Evolutionary conservation across 2,888 invertebrate species (phyloP).

Genomic region (Sarcophaga caerulescens): DNA sequence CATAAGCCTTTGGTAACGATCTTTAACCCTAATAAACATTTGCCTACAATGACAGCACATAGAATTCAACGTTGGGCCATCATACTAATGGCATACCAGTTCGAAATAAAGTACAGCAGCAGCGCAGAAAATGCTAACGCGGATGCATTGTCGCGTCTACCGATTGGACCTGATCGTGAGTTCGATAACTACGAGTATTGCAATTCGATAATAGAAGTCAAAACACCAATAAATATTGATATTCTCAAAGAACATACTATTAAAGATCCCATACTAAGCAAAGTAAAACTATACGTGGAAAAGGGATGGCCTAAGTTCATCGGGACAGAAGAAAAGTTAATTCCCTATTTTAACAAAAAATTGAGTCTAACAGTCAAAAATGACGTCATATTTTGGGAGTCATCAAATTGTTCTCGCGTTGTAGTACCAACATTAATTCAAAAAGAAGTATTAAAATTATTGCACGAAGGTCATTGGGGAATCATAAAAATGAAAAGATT

Average conservation of each 20-base stretch:
- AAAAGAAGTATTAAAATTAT: no score
- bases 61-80: background rate
- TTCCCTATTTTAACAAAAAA: background rate
- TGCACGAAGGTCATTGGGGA: no score
- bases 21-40: background rate
- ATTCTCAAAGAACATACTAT: background rate
- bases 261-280: slow-evolving; percentile 6
- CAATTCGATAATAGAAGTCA: background rate
- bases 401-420: slow-evolving; percentile 21
- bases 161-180: background rate
- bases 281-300: slow-evolving; percentile 12
- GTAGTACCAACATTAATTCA: no score
- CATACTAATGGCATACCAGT: slow-evolving; percentile 19
- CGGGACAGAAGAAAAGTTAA: background rate
- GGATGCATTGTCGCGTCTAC: background rate
- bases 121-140: background rate
- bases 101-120: background rate
- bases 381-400: slow-evolving; percentile 18
- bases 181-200: slow-evolving; percentile 22
- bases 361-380: slow-evolving; percentile 14
- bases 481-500: no score
- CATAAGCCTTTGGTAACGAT: no score
- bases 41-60: background rate
- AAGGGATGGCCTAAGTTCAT: background rate
- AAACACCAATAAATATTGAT: slow-evolving; percentile 11